Evolutionary conservation across 1,140 invertebrate species (phyloP).

Genomic region (Bilobella aurantiaca): DNA sequence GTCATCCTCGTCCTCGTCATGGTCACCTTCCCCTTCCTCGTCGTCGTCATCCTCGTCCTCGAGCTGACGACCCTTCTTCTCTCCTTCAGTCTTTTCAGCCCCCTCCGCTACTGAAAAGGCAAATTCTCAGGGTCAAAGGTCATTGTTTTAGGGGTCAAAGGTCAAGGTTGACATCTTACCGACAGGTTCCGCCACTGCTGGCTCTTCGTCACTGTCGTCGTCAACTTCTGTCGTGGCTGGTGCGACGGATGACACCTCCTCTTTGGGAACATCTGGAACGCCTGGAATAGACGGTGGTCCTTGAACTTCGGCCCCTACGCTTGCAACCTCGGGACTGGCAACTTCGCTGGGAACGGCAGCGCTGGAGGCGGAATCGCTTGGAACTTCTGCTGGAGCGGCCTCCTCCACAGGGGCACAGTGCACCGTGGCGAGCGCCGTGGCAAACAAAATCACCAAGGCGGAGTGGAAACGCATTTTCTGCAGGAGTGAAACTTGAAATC

Average conservation of each 20-base stretch:
- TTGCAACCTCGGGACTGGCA: too few species aligned
- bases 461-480: slow-evolving; percentile 30
- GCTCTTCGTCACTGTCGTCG: too few species aligned
- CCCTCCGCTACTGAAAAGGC: neutral
- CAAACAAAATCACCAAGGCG: slow-evolving; percentile 17
- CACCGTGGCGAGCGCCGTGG: slow-evolving; percentile 15
- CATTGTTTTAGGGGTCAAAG: too few species aligned
- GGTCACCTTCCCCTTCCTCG: slow-evolving; percentile 16
- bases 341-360: neutral
- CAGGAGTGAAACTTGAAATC: too few species aligned
- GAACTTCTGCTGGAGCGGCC: slow-evolving; percentile 11
- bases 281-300: too few species aligned
- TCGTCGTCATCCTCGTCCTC: neutral
- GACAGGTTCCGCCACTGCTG: too few species aligned
- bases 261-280: too few species aligned
- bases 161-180: too few species aligned
- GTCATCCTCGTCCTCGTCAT: slow-evolving; percentile 26
- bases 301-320: too few species aligned
- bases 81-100: neutral
- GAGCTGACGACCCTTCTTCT: neutral
- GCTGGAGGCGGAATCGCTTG: neutral
- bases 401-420: slow-evolving; percentile 24
- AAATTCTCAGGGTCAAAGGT: too few species aligned
- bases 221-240: neutral
- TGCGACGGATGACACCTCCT: neutral